Conservation (phyloP, 2,797 vertebrate species). For the Smutsia gigantea region DNA sequence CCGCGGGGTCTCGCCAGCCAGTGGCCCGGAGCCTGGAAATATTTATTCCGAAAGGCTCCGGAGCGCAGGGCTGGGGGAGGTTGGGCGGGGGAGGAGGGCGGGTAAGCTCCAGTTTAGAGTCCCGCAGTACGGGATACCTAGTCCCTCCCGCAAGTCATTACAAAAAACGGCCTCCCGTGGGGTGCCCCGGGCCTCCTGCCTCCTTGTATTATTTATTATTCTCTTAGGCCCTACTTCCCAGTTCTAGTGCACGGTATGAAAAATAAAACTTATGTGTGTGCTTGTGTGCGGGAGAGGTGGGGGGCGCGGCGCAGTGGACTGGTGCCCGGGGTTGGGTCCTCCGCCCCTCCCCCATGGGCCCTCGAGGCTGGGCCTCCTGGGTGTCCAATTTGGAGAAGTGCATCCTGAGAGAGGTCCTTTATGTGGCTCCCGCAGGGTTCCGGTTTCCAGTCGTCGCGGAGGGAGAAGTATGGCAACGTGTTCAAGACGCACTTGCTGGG, state of each 20-base stretch:
- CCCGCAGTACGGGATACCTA: not conserved
- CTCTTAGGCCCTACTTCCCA: conserved; percentile 52
- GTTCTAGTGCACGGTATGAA: conserved; percentile 34
- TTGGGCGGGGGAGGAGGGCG: not conserved
- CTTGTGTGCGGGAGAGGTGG: not conserved
- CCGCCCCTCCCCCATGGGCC: not conserved
- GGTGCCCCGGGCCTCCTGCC: conserved; percentile 38
- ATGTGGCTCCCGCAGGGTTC: conserved; percentile 89
- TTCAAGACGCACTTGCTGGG: conserved; percentile 98
- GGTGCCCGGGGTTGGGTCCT: not conserved
- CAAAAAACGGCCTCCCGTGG: conserved; percentile 33
- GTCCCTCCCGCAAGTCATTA: conserved; percentile 18
- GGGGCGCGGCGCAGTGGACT: not conserved
- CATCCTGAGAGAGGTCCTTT: not conserved
- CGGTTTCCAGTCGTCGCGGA: conserved; percentile 94
- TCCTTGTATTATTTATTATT: conserved; percentile 60
- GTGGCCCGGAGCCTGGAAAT: conserved; percentile 82
- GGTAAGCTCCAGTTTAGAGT: not conserved
- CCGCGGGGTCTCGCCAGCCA: conserved; percentile 77
- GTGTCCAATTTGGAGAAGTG: not conserved
- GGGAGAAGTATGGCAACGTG: conserved; percentile 96
- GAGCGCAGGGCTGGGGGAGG: not conserved
- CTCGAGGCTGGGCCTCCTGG: not conserved
- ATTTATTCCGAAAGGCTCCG: conserved; percentile 78
- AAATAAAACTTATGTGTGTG: conserved; percentile 66